These are phyloP conservation scores for Agrilus cyanescens DNA, from an alignment of 2,888 invertebrate species.

Conservation along the genomic window DNA sequence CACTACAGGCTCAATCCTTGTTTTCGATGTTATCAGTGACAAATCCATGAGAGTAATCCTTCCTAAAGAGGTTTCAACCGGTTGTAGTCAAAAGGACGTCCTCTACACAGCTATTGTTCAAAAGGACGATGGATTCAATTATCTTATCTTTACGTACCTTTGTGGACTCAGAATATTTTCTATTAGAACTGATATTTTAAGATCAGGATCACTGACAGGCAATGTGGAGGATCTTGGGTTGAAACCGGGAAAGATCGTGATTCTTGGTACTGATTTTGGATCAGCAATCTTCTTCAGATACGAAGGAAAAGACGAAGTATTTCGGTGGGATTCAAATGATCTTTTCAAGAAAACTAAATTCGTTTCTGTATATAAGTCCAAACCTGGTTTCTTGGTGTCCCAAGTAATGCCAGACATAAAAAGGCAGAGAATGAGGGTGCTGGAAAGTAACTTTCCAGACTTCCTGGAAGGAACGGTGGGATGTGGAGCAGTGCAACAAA, in stretches of 20 bases:
- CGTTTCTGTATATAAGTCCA: conserved; percentile 41
- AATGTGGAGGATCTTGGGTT: conserved; percentile 40
- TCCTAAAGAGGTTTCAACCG: conserved; percentile 41
- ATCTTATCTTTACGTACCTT: conserved; percentile 51
- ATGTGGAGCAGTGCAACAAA: conserved; percentile 46
- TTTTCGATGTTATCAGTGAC: conserved; percentile 51
- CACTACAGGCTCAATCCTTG: conserved; percentile 52
- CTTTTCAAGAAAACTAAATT: conserved; percentile 37
- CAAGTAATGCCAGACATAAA: conserved; percentile 47
- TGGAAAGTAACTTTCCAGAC: conserved; percentile 54
- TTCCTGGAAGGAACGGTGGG: conserved; percentile 49
- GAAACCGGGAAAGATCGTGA: conserved; percentile 45
- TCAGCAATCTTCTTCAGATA: conserved; percentile 46
- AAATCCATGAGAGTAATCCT: conserved; percentile 52
- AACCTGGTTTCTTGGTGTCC: conserved; percentile 43
- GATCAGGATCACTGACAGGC: conserved; percentile 44
- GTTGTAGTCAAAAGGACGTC: conserved; percentile 45
- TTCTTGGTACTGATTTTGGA: conserved; percentile 52
- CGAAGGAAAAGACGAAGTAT: conserved; percentile 46
- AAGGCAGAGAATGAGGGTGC: conserved; percentile 43
- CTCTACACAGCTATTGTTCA: conserved; percentile 54
- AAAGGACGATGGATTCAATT: conserved; percentile 43
- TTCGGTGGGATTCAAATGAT: conserved; percentile 44
- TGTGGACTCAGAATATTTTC: conserved; percentile 51
- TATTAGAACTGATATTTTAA: conserved; percentile 49